A percentile compares a stretch with the other conserved stretches of the same genome.
Conservation (phyloP, 2,113 vertebrate species). For the Gadus macrocephalus region DNA sequence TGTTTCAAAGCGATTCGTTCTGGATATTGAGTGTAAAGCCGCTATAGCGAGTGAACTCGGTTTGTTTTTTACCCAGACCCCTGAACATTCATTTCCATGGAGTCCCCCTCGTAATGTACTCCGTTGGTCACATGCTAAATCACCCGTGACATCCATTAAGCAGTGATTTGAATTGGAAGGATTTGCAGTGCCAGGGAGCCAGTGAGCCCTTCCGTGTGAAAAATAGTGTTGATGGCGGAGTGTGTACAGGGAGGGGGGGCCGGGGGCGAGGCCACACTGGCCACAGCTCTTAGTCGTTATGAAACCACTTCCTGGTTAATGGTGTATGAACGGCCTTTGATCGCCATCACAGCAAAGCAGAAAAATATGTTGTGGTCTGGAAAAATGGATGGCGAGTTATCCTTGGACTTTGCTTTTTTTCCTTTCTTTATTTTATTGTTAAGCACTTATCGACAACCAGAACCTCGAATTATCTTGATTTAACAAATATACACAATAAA, state of each 20-base stretch:
- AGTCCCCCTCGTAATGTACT: background rate
- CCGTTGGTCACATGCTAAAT: background rate
- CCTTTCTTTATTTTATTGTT: too few relatives aligned
- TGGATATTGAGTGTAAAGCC: too few relatives aligned
- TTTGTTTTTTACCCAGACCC: background rate
- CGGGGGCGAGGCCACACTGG: slow-evolving; percentile 60
- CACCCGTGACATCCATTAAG: slow-evolving; percentile 5
- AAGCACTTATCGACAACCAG: background rate
- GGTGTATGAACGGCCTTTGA: slow-evolving; percentile 74
- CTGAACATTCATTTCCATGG: background rate
- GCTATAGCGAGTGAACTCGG: too few relatives aligned
- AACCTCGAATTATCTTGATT: too few relatives aligned
- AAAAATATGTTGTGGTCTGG: slow-evolving; percentile 62
- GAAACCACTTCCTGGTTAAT: slow-evolving; percentile 71
- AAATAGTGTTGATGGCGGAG: slow-evolving; percentile 20
- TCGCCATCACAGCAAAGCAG: slow-evolving; percentile 55
- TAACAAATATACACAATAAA: too few relatives aligned
- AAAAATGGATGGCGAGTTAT: slow-evolving; percentile 64
- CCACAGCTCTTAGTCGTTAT: slow-evolving; percentile 57
- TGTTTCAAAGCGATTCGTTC: too few relatives aligned
- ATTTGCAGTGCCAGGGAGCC: slow-evolving; percentile 28
- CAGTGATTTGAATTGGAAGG: slow-evolving; percentile 19
- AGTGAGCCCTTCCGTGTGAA: slow-evolving; percentile 16
- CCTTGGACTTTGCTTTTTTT: slow-evolving; percentile 23
- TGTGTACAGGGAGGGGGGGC: slow-evolving; percentile 1